Base-by-base conservation (phyloP, 2,888 invertebrate genomes). In the Antheraea assamensis region DNA sequence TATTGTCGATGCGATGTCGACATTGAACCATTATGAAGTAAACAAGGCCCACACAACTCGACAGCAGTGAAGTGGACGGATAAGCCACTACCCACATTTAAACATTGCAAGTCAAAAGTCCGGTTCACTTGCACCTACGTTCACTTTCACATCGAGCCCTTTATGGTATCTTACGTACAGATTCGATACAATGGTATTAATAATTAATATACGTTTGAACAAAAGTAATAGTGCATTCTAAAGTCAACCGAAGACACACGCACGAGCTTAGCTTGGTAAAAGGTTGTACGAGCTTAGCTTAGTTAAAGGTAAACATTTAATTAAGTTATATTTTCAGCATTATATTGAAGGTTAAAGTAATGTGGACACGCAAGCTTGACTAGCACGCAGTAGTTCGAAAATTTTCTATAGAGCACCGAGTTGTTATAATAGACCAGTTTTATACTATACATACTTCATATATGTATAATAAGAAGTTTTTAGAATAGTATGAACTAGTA, bases 351-450 rank as follows among this genome's bases (percentile, higher is more conserved):
- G 78, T 77, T 83, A 83, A 85, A 85, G 80, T 78, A 81, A 82
- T 80, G 79, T 80, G 76, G n/a, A 78, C 78, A 87, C 83, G 85
- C 83, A 73, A 84, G 78, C 79, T 75, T 74, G 75, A 71, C 70
- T 77, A 75, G 74, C 83, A 85, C 85, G 85, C 83, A 76, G 80
- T 75, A 61, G 70, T 73, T 70, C 35, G 66, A 31, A 68, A 35
- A 68, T 35, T 35, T 68, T 68, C 68, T 68, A 68, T 68, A 35
- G 35, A 68, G n/a, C 10, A 68, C 68, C 4, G 35, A 35, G 68
- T 68, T 68, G 35, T 68, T 35, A 10, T n/a, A 21, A 35, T 35
- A 68, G 27, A 61, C 3, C 27, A 27, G 15, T 61, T 27, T 27
- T 61, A 27, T 15, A 61, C 17, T 24, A 64, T 30, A 30, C 30